Evolutionary conservation across 2,113 vertebrate species (phyloP).

Genomic region (Antechinus stuartii): DNA sequence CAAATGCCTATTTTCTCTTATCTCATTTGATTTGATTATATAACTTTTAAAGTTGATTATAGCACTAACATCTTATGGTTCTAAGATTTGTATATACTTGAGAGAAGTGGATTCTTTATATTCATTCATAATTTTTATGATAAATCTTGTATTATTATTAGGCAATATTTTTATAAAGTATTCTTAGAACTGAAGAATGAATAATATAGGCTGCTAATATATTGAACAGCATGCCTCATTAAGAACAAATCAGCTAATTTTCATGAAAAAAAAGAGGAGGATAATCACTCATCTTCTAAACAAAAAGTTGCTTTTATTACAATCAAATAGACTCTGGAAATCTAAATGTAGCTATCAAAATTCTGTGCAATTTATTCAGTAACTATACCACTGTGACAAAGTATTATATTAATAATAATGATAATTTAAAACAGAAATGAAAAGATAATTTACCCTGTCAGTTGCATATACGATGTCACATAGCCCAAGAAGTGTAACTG

Average conservation of each 20-base stretch:
- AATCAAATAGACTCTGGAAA: not conserved
- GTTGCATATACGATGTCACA: constrained; percentile 90
- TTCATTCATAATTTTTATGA: not conserved
- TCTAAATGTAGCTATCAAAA: not conserved
- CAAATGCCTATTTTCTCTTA: not conserved
- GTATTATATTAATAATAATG: not conserved
- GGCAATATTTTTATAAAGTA: not conserved
- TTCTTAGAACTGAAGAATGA: not conserved
- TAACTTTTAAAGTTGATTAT: not conserved
- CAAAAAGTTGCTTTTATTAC: not conserved
- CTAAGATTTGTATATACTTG: not conserved
- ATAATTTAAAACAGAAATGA: not conserved
- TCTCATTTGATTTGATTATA: not conserved
- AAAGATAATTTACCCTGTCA: constrained; percentile 83
- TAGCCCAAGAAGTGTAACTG: constrained; percentile 87
- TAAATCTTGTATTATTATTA: not conserved
- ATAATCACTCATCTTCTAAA: not conserved
- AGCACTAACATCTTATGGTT: not conserved
- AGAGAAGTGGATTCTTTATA: not conserved
- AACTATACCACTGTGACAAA: not conserved
- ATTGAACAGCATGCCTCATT: not conserved
- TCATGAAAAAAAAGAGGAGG: not conserved
- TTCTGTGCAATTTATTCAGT: not conserved
- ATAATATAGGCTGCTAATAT: not conserved
- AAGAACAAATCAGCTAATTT: constrained; percentile 14